Base-by-base conservation (phyloP, 2,113 vertebrate genomes). In the Gymnobelideus leadbeateri region DNA sequence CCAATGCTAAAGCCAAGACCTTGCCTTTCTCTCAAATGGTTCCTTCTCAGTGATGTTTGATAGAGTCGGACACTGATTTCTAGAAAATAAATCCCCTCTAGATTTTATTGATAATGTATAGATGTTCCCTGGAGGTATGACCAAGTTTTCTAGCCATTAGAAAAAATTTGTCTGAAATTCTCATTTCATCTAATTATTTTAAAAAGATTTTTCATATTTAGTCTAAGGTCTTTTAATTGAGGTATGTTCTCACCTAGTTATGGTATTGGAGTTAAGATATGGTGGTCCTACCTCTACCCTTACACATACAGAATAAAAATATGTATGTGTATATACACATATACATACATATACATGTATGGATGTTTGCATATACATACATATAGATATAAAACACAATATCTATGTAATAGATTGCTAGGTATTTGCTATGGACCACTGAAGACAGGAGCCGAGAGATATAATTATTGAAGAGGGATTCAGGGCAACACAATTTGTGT, bases 391-490 rank as follows among this genome's bases (percentile, higher is more conserved):
- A 84, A 84, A 43, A 43, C 68, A 84, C n/a, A 84, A 84, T 84
- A 21, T 43, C n/a, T 21, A 43, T 84, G 68, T 8, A 43, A 84
- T 43, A 43, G 12, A 84, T 84, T 43, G 37, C 21, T 43, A 84
- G 37, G n/a, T 43, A 84, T 84, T 84, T 84, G 37, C 19, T 84
- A 84, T 43, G n/a, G 68, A 84, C 16, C 49, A 90, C 16, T 91
- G 49, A 51, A 49, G 91, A 61, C 96, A 94, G 54, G 46, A 91
- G 51, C 21, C 94, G 53, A 89, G 77, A 68, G 92, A 90, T 51
- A 57, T 91, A 93, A 97, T 96, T 96, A 31, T 55, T 57, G 91
- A 93, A 92, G 91, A 89, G n/a, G 95, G 68, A 96, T 89, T 28
- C 96, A 94, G 95, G 89, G 51, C 93, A 92, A 96, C 95, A 89